Evolutionary conservation across 2,888 invertebrate species (phyloP).

Genomic region (Dasysyrphus tricinctus): DNA sequence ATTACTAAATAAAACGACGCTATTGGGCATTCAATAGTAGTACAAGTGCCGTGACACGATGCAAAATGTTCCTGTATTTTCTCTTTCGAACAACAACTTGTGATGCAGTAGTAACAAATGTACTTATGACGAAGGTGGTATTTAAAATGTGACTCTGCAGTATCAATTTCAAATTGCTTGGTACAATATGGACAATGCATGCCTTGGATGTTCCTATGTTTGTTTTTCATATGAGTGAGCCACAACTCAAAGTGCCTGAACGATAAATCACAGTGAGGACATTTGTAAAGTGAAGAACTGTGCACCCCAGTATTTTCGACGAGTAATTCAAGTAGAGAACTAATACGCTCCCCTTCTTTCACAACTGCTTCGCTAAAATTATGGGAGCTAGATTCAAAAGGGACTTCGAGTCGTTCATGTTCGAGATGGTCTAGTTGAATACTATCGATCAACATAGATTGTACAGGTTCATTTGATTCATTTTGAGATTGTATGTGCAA

Average conservation of each 20-base stretch:
- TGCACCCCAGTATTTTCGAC: conserved; percentile 49
- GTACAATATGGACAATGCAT: conserved; percentile 38
- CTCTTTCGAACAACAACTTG: background rate
- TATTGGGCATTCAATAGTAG: background rate
- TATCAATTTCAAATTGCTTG: background rate
- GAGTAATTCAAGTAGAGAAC: conserved; percentile 33
- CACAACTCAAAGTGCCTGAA: conserved; percentile 76
- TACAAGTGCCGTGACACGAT: conserved; percentile 7
- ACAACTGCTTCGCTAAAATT: background rate
- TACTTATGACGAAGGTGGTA: conserved; percentile 30
- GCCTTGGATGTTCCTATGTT: conserved; percentile 50
- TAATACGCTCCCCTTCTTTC: conserved; percentile 20
- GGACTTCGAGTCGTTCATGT: background rate
- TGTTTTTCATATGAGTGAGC: conserved; percentile 73
- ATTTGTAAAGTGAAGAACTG: conserved; percentile 69
- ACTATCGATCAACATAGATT: background rate
- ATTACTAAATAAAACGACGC: conserved; percentile 32
- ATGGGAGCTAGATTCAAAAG: background rate
- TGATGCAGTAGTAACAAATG: conserved; percentile 53
- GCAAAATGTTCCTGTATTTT: conserved; percentile 31
- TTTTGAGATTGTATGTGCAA: background rate
- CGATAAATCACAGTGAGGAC: conserved; percentile 76
- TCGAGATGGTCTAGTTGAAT: background rate
- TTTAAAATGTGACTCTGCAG: conserved; percentile 8
- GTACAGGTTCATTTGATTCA: background rate